A percentile compares a stretch with the other conserved stretches of the same genome.
Evolutionary conservation across 1,140 invertebrate genomes (phyloP).

Genomic region (Hyposmocoma kahamanoa): DNA sequence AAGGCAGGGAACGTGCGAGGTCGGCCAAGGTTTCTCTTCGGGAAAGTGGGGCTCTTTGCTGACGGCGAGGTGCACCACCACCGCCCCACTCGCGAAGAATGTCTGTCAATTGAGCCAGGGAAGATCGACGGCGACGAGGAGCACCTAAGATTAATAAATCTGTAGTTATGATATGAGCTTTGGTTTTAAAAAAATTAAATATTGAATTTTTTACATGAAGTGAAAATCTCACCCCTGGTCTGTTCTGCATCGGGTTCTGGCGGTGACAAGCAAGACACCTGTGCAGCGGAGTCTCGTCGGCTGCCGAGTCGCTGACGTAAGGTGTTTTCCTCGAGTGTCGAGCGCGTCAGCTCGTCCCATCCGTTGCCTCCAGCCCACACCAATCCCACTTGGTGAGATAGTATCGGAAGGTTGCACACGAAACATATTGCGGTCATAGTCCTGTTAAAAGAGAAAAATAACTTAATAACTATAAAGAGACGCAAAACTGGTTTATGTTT

Average conservation of each 20-base stretch:
- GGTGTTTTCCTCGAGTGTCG: conserved; percentile 89
- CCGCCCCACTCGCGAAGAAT: conserved; percentile 90
- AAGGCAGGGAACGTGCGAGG: conserved; percentile 83
- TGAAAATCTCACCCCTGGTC: conserved; percentile 38
- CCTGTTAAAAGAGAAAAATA: no score
- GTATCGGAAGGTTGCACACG: conserved; percentile 94
- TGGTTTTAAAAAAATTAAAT: background rate
- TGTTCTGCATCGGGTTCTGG: conserved; percentile 81
- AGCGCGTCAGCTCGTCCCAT: conserved; percentile 91
- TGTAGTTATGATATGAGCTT: background rate
- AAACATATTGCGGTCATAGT: conserved; percentile 96
- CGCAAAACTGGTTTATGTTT: no score
- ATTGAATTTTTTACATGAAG: background rate
- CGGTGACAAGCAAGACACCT: conserved; percentile 88
- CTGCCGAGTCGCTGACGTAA: conserved; percentile 86
- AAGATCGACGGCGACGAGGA: conserved; percentile 84
- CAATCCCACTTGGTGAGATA: conserved; percentile 93
- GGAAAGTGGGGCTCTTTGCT: conserved; percentile 80
- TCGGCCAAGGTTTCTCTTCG: conserved; percentile 90
- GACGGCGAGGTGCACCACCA: conserved; percentile 75
- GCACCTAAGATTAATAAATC: conserved; percentile 55
- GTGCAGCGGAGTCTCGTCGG: conserved; percentile 88
- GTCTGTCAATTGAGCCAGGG: conserved; percentile 90
- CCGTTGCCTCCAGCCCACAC: conserved; percentile 95
- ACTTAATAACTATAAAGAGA: no score